A percentile compares a stretch with the other conserved stretches of the same genome.
Evolutionary conservation across 2,113 vertebrate species (phyloP).

Genomic region (Platichthys stellatus): DNA sequence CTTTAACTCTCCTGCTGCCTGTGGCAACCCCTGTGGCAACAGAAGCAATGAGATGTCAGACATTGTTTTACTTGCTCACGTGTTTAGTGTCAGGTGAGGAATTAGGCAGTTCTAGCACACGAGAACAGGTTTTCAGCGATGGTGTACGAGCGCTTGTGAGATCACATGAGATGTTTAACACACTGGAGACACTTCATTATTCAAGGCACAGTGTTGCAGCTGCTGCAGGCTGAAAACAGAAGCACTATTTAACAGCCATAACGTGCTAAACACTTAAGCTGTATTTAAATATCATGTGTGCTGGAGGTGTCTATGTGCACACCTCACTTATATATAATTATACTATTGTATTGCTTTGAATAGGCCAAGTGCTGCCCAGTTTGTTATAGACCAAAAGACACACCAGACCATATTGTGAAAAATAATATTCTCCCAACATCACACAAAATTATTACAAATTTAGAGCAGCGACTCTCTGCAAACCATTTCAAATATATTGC

Average conservation of each 20-base stretch:
- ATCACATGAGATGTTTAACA: constrained; percentile 39
- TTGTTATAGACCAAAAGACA: constrained; percentile 30
- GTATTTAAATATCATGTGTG: constrained; percentile 21
- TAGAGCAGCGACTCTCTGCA: neutral
- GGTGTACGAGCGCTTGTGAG: constrained; percentile 26
- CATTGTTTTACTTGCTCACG: constrained; percentile 35
- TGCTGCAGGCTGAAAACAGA: constrained; percentile 25
- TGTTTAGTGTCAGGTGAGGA: constrained; percentile 18
- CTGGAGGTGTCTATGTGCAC: constrained; percentile 1
- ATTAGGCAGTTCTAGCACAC: constrained; percentile 32
- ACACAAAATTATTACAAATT: neutral
- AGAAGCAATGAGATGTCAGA: constrained; percentile 74
- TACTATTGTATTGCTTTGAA: constrained; percentile 44
- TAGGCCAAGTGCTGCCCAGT: constrained; percentile 43
- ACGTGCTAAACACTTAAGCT: neutral
- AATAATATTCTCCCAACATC: constrained; percentile 61
- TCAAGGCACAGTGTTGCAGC: constrained; percentile 45
- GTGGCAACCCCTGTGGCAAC: constrained; percentile 70
- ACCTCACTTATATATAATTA: neutral
- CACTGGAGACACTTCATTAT: constrained; percentile 56
- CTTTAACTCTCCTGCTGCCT: constrained; percentile 67
- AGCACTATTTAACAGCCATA: constrained; percentile 2
- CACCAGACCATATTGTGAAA: constrained; percentile 18
- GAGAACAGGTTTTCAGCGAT: constrained; percentile 12
- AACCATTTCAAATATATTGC: constrained; percentile 5